phyloP scores from a whole-genome alignment of 2,113 vertebrate genomes.

The Otolemur garnettii region DNA sequence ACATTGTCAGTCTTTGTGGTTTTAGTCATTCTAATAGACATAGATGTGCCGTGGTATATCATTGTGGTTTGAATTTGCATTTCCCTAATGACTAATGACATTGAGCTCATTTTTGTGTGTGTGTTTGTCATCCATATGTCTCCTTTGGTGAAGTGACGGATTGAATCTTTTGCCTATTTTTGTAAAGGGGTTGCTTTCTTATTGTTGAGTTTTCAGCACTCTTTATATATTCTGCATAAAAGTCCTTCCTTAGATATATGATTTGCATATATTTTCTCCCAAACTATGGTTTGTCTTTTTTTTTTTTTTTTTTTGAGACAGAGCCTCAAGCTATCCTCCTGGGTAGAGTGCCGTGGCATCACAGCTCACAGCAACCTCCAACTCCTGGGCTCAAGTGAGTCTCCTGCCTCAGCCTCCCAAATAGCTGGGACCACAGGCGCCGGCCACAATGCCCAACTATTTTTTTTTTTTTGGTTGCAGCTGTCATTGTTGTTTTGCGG shows the following conservation, averaged over 20 bases:
- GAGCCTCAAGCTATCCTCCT: no score
- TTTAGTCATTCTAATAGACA: background rate
- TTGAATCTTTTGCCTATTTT: background rate
- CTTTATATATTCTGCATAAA: background rate
- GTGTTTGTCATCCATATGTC: background rate
- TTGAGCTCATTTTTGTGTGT: background rate
- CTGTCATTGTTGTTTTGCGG: no score
- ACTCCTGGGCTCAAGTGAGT: no score
- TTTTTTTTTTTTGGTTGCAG: background rate
- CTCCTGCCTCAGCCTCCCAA: no score
- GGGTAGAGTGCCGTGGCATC: no score
- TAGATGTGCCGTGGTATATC: rapidly evolving
- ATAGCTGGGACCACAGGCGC: no score
- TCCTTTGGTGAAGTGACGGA: background rate
- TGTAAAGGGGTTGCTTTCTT: background rate
- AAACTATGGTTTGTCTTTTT: background rate
- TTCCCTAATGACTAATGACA: background rate
- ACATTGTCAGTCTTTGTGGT: no score
- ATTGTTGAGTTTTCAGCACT: background rate
- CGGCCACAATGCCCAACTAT: no score
- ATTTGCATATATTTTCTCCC: background rate
- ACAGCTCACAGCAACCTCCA: no score
- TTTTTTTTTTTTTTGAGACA: background rate
- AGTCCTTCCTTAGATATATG: background rate
- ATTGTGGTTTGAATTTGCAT: background rate